A percentile compares a stretch with the other conserved stretches of the same genome.
Evolutionary conservation across 2,113 vertebrate species (phyloP).

Genomic region (Sylvietta virens): DNA sequence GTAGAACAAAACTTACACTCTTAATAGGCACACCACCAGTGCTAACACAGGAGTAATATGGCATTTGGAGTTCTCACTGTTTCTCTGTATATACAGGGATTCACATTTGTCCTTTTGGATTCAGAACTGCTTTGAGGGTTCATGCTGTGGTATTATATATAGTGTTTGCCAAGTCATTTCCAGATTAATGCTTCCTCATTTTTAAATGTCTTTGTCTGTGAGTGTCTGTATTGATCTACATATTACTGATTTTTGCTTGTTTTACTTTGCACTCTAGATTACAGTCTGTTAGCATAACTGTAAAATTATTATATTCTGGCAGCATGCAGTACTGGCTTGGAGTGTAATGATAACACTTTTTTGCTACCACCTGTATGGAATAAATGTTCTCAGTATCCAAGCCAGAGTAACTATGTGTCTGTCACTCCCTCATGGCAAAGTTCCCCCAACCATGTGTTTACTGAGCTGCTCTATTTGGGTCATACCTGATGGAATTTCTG

Average conservation of each 20-base stretch:
- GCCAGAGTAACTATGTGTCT: background rate
- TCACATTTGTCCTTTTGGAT: background rate
- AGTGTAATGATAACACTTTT: background rate
- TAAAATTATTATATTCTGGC: background rate
- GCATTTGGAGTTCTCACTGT: background rate
- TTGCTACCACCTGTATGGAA: background rate
- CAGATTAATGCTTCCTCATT: background rate
- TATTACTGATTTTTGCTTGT: background rate
- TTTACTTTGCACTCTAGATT: background rate
- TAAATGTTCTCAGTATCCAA: background rate
- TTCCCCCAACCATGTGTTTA: background rate
- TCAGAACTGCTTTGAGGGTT: background rate
- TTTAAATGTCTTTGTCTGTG: background rate
- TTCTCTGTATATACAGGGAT: background rate
- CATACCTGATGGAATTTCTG: background rate
- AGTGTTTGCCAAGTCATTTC: background rate
- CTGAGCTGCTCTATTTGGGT: background rate
- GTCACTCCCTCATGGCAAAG: background rate
- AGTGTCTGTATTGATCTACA: background rate
- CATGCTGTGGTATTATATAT: background rate
- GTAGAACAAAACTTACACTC: background rate
- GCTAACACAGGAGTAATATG: background rate
- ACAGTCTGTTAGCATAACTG: background rate
- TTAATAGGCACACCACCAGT: background rate
- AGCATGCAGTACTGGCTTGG: background rate